phyloP scores from a whole-genome alignment of 2,888 invertebrate genomes.

The Tetragonula carbonaria region DNA sequence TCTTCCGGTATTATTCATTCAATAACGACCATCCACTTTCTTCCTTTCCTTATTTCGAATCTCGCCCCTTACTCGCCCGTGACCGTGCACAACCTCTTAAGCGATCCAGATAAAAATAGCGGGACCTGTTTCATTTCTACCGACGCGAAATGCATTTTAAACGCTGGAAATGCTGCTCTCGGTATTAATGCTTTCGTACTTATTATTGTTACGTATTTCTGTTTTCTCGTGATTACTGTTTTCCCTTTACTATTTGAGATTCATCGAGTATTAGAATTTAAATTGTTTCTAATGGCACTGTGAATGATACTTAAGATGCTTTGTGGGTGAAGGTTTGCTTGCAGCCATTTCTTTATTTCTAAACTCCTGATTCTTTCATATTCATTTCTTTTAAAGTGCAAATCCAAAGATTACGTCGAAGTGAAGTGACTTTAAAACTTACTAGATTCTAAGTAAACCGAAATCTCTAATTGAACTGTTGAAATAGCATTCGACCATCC shows the following conservation, averaged over 20 bases:
- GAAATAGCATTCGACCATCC: too few relatives aligned
- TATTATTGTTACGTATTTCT: neutral
- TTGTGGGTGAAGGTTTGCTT: neutral
- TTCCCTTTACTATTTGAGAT: neutral
- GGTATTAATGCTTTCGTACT: neutral
- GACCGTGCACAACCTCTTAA: neutral
- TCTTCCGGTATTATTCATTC: constrained; percentile 78
- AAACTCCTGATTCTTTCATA: neutral
- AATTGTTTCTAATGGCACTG: too few relatives aligned
- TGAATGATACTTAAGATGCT: neutral
- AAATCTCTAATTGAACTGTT: neutral
- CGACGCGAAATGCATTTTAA: constrained; percentile 1
- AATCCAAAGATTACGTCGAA: neutral
- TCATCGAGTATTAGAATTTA: neutral
- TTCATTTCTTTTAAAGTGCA: neutral
- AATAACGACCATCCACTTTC: constrained; percentile 69
- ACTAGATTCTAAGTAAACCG: rapidly evolving
- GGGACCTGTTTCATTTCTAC: constrained; percentile 20
- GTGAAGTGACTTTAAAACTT: neutral
- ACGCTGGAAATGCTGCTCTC: neutral
- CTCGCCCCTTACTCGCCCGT: neutral
- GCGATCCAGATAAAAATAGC: constrained; percentile 8
- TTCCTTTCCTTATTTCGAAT: constrained; percentile 1
- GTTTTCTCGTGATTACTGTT: neutral
- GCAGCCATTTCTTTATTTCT: neutral